These are phyloP conservation scores for Mythimna loreyi DNA, from an alignment of 2,888 invertebrate species.

Conservation along the genomic window DNA sequence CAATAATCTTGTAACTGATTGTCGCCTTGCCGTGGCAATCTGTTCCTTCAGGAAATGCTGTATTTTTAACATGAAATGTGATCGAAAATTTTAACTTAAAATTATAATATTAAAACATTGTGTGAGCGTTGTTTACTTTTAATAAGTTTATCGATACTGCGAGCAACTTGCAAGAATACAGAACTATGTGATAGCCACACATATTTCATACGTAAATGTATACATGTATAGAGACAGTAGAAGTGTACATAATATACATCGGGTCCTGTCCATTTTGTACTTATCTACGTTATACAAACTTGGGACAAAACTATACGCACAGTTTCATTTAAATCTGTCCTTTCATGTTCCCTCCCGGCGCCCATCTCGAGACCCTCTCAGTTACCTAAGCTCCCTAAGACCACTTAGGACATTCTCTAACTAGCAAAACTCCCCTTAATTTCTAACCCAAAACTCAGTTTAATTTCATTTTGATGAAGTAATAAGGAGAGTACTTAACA, in stretches of 20 bases:
- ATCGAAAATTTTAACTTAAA: neutral
- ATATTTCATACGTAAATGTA: neutral
- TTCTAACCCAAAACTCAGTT: slow-evolving; percentile 26
- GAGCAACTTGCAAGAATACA: neutral
- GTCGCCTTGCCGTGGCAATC: slow-evolving; percentile 8
- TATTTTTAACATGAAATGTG: neutral
- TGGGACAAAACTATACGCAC: neutral
- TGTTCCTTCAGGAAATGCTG: neutral
- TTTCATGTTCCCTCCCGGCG: neutral
- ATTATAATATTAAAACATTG: neutral
- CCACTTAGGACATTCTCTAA: slow-evolving; percentile 16
- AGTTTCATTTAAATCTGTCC: neutral
- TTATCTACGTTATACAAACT: neutral
- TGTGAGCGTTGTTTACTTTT: neutral
- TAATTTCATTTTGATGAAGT: slow-evolving; percentile 58
- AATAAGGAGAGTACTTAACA: slow-evolving; percentile 52
- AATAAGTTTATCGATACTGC: neutral
- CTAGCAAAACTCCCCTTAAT: slow-evolving; percentile 15
- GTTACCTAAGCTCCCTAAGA: neutral
- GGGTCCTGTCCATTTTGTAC: too few relatives aligned
- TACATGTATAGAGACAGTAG: too few relatives aligned
- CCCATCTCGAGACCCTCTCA: neutral
- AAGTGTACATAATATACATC: too few relatives aligned
- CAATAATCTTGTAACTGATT: slow-evolving; percentile 34
- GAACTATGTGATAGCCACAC: neutral